Evolutionary conservation across 2,888 invertebrate genomes (phyloP).

Genomic region (Tachina fera): DNA sequence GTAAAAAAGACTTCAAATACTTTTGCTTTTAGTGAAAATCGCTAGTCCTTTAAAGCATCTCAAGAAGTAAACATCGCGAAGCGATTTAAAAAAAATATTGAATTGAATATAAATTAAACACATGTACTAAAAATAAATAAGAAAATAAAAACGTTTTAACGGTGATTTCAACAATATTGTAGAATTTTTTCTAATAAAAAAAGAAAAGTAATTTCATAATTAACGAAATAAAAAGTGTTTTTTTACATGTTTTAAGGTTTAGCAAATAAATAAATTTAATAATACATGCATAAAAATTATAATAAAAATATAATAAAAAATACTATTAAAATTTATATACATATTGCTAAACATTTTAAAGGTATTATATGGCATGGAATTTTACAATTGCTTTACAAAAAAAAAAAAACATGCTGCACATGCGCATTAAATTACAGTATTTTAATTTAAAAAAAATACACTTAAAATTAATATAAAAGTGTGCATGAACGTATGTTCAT

Average conservation of each 20-base stretch:
- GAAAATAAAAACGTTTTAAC: constrained; percentile 49
- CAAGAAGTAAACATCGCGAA: constrained; percentile 70
- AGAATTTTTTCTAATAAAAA: neutral
- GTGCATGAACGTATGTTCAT: neutral
- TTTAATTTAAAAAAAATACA: constrained; percentile 12
- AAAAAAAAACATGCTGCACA: constrained; percentile 46
- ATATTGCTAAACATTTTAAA: constrained; percentile 31
- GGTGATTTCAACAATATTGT: constrained; percentile 35
- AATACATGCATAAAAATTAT: constrained; percentile 1
- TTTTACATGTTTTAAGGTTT: neutral
- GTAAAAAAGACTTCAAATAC: constrained; percentile 71
- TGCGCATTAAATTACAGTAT: constrained; percentile 45
- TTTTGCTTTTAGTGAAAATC: constrained; percentile 71
- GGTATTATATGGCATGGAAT: constrained; percentile 45
- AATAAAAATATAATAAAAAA: constrained; percentile 20
- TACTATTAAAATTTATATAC: constrained; percentile 21
- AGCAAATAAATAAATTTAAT: constrained; percentile 9
- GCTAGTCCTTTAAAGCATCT: constrained; percentile 71
- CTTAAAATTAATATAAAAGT: neutral
- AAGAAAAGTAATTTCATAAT: constrained; percentile 8
- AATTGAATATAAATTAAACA: constrained; percentile 31
- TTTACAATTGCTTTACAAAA: constrained; percentile 18
- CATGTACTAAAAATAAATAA: constrained; percentile 44
- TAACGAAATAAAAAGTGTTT: constrained; percentile 30
- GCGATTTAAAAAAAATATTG: constrained; percentile 47